These are phyloP conservation scores for Melipona quadrifasciata DNA, from an alignment of 1,140 invertebrate species.

Conservation along the genomic window DNA sequence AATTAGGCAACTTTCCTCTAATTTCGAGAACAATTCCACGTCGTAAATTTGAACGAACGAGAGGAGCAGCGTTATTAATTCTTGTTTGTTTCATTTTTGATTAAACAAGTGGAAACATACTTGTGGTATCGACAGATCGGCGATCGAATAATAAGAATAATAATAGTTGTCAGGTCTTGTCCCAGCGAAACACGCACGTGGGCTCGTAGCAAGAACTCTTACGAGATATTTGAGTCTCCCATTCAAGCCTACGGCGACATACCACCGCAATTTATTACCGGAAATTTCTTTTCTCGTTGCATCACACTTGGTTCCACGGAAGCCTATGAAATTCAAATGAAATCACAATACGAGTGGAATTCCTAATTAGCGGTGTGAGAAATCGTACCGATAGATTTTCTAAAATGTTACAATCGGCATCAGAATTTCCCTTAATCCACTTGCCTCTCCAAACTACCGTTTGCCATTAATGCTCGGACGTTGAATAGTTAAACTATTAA, in stretches of 20 bases:
- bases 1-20: no score
- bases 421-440: not conserved
- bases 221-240: slow-evolving; percentile 59
- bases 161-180: not conserved
- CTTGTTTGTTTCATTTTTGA: not conserved
- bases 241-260: slow-evolving; percentile 64
- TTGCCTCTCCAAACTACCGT: not conserved
- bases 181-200: slow-evolving; percentile 32
- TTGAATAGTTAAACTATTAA: no score
- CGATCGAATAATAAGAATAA: not conserved
- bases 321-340: slow-evolving; percentile 39
- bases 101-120: not conserved
- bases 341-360: slow-evolving; percentile 42
- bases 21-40: not conserved
- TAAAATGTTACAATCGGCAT: not conserved
- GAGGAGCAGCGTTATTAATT: not conserved
- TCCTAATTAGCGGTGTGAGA: slow-evolving; percentile 22
- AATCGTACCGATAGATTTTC: not conserved
- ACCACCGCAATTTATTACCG: slow-evolving; percentile 66
- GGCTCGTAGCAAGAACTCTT: slow-evolving; percentile 44
- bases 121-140: no score
- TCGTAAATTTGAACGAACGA: not conserved
- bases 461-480: no score
- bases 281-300: slow-evolving; percentile 63
- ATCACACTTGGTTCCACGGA: slow-evolving; percentile 42